Evolutionary conservation across 2,113 vertebrate genomes (phyloP).

Genomic region (Salminus brasiliensis): DNA sequence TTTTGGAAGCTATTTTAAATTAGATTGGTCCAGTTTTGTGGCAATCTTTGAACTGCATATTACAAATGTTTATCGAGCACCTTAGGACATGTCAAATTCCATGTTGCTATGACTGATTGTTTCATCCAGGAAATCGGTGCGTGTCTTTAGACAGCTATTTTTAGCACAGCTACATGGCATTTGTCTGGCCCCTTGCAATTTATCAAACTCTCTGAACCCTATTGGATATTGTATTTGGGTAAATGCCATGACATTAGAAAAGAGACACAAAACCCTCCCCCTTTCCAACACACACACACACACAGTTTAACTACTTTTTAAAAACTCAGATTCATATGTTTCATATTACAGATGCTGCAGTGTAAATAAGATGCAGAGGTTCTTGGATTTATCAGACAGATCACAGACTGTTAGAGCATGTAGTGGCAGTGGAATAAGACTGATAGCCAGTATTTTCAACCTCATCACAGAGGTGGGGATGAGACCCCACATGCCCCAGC

Average conservation of each 20-base stretch:
- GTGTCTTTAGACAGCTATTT: neutral
- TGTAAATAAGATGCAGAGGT: neutral
- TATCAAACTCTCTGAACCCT: conserved; percentile 8
- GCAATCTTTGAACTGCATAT: neutral
- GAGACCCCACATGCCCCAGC: too few relatives aligned
- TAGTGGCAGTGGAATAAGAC: neutral
- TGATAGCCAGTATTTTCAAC: neutral
- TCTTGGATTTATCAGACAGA: too few relatives aligned
- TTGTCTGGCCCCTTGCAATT: conserved; percentile 10
- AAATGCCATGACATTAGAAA: conserved; percentile 6
- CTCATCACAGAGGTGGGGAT: too few relatives aligned
- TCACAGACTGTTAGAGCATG: neutral
- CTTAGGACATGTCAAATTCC: neutral
- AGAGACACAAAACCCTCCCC: neutral
- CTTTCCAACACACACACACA: too few relatives aligned
- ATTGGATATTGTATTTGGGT: conserved; percentile 14
- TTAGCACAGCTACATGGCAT: neutral
- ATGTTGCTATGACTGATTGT: neutral
- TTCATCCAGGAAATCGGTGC: neutral
- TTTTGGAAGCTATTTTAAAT: neutral
- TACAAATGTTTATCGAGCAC: neutral
- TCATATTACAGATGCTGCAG: neutral
- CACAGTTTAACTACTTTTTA: neutral
- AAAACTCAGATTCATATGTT: neutral
- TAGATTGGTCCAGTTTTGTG: neutral